Evolutionary conservation across 2,888 invertebrate species (phyloP), one percentile per base, ranked within the genome.

Genomic region (Drosophila mayaguana): DNA sequence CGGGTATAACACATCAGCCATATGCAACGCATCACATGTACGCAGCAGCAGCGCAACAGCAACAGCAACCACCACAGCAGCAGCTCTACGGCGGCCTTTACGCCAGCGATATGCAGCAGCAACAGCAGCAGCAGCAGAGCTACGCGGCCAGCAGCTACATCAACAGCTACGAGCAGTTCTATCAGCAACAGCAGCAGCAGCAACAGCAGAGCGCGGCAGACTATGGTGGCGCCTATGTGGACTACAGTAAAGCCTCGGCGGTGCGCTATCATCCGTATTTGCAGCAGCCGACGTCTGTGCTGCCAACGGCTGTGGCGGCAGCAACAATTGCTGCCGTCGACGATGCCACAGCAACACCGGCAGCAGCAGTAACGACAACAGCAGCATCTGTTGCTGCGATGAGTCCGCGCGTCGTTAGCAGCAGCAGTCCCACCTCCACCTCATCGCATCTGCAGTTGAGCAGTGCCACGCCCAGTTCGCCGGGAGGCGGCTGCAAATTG

Each of bases 371-470:
- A 0, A 68, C 78, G 0, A 73, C 70, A 0, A 73, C 71, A 73
- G 63, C 73, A 34, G 89, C 91, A 28, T 88, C 90, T 5, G 91
- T 63, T 1, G 42, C 90, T 28, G 90, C 92, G 1, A 81, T 93
- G 73, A 93, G 93, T 80, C 93, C 93, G 2, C 91, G 93, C 16
- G 91, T 93, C 9, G 93, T 93, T 5, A 93, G 92, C 75, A 93
- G 93, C 42, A 92, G 92, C 61, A 93, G 93, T 75, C 93, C 93
- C 34, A 91, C 91, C 0, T 92, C 92, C 12, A 93, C 91, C 0
- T 91, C 92, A 2, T 84, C 89, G 62, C 91, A 83, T 69, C 60
- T 88, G 81, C 90, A 83, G 34, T 59, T 80, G 64, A 84, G 75
- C 69, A 83, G 76, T 55, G 78, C 83, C 64, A 76, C 81, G 18